Evolutionary conservation across 2,888 invertebrate species (phyloP), one percentile per base, ranked within the genome.

Genomic region (Drosophila setosimentum): DNA sequence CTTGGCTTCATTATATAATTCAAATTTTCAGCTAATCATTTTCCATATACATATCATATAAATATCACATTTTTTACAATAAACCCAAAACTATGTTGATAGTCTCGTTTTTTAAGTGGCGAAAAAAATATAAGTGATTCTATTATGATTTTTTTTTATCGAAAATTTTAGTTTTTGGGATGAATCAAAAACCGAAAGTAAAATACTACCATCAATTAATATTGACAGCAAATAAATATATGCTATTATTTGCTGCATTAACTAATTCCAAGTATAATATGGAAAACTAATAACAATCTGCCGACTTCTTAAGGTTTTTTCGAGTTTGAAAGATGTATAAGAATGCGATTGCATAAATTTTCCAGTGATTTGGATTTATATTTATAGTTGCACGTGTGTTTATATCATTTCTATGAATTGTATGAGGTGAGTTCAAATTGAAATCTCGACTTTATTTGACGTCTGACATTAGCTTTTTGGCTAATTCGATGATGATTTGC

Each of bases 401-500:
- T 49, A 27, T 27, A 24, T 27, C 29, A 8, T 45, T 16, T 2
- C 2, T 18, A 27, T 5, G 2, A 10, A 29, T 49, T 29, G 7
- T 8, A 7, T 45, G 45, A 45, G 16, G 21, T 45, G 13, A 3
- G 45, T 7, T 21, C 16, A 45, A 8, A 45, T 16, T 45, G 45
- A 8, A 24, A 45, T 16, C 16, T 45, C 8, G 24, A 45, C 8
- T 49, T 49, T 29, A 5, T 49, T 49, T 29, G 49, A 10, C 18
- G 18, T 18, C 7, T 29, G 45, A 45, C 45, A 8, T 42, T 24
- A 3, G 10, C 13, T 37, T 33, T 51, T 33, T 45, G 58, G 5
- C 45, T 24, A 33, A 58, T 30, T 62, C 21, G 24, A 33, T 45
- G 54, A 18, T 50, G 21, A 42, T 42, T 65, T 57, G 64, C 42